Evolutionary conservation across 2,888 invertebrate species (phyloP), one percentile per base, ranked within the genome.

Genomic region (Neocrepidodera transversa): DNA sequence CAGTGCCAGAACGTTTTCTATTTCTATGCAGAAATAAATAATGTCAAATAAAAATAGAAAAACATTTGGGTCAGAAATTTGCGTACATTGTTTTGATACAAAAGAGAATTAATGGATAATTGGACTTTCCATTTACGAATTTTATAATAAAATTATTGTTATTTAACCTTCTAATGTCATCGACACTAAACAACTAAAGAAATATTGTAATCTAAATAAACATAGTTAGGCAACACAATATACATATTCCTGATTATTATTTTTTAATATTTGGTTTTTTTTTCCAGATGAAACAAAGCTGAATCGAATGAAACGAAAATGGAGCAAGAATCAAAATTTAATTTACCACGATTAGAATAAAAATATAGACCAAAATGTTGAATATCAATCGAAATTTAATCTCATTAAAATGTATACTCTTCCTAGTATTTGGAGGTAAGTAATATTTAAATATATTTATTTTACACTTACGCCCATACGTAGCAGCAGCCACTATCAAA

Each of bases 351-450:
- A 67, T 58, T 60, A 69, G 67, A 48, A 81, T 79, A 71, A 81
- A 82, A 11, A 26, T 45, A 16, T 16, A 6, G 7, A 38, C 8
- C 7, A 23, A 18, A 17, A 2, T 18, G 45, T 45, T 23, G 68
- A 75, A 80, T 60, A 79, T 89, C 72, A 90, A 91, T 78, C 82
- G 83, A 71, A 91, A 88, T 79, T 83, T 93, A 67, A 84, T 91
- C 66, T 86, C 91, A 61, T 83, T 92, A 62, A 92, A 92, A 84
- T 86, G 89, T 77, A 88, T 92, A 43, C 84, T 92, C 50, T 92
- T 92, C 81, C 84, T 90, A 72, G 90, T 92, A 75, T 90, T 92
- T 67, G 89, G 90, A 74, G 92, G 91, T 90, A 80, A 83, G 81
- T 60, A 26, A 26, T 40, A n/a, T 11, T 42, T 20, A 1, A 42